Base-by-base conservation (phyloP, 2,113 vertebrate genomes). In the Potamarius usumacintae region DNA sequence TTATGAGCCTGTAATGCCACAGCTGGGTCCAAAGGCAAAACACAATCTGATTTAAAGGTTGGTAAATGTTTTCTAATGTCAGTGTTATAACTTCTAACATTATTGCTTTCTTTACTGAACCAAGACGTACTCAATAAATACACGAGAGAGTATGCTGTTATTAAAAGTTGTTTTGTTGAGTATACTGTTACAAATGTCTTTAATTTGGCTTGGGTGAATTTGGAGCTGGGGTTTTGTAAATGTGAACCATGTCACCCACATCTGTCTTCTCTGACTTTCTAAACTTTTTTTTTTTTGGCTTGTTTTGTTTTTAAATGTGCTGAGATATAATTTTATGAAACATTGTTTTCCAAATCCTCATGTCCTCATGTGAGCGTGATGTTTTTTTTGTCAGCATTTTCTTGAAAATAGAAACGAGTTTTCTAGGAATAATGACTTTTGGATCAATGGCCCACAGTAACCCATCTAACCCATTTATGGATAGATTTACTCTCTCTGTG, bases 291-390 rank as follows among this genome's bases (percentile, higher is more conserved):
- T 63, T 62, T 62, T 6, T 22, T 62, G 50, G 42, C 42, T 76
- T 67, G 42, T 80, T 63, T 2, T 65, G 18, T 87, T 20, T 34
- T 18, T 79, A n/a, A 30, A 42, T 52, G 42, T 7, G 22, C 52
- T 67, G 76, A 77, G 22, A 72, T 60, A 76, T 53, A 63, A 78
- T 74, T 88, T 27, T 63, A 71, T 89, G 74, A 89, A 82, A 82
- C 52, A 77, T 82, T 50, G 87, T 55, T 87, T 85, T 78, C 60
- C n/a, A 62, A 69, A 14, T 67, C 69, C 58, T 79, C 58, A 85
- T 84, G 63, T 67, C 69, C 58, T 79, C 52, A 85, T 84, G 63
- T 42, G 57, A 81, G 22, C 76, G 42, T 74, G 58, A 83, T 82
- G 63, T 74, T 53, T 89, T 63, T 58, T 48, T 22, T 55, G 62